These are phyloP conservation scores for Melieria picta DNA, from an alignment of 2,888 invertebrate species.

Conservation along the genomic window DNA sequence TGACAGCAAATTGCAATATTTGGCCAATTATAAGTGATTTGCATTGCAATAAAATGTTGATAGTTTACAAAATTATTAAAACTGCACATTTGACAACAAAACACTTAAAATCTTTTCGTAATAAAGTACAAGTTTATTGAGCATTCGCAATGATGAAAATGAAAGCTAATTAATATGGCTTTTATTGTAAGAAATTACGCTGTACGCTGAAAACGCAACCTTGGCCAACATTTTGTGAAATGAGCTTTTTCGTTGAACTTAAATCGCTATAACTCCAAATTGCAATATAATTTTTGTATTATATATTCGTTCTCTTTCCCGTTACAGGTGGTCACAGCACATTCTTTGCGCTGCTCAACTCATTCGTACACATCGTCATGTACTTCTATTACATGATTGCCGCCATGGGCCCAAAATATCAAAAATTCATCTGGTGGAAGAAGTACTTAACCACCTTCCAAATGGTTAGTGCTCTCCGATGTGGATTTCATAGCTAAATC, in stretches of 20 bases:
- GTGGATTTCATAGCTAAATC: neutral
- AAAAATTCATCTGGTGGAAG: conserved; percentile 98
- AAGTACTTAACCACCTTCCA: conserved; percentile 94
- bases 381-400: conserved; percentile 97
- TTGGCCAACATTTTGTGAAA: no score
- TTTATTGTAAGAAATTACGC: no score
- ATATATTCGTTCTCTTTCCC: conserved; percentile 16
- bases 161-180: no score
- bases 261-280: neutral
- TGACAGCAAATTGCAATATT: no score
- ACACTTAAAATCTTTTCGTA: no score
- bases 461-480: conserved; percentile 74
- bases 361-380: conserved; percentile 97
- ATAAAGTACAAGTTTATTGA: no score
- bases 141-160: no score
- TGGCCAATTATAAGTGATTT: no score
- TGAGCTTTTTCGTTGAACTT: no score
- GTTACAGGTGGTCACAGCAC: conserved; percentile 92
- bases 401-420: conserved; percentile 92
- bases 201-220: no score
- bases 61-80: neutral
- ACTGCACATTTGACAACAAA: neutral
- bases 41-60: neutral
- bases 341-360: conserved; percentile 93
- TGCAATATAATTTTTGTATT: neutral